These are phyloP conservation scores for Enteromius afrohamiltoni DNA, from an alignment of 2,797 vertebrate genomes.

Conservation along the genomic window DNA sequence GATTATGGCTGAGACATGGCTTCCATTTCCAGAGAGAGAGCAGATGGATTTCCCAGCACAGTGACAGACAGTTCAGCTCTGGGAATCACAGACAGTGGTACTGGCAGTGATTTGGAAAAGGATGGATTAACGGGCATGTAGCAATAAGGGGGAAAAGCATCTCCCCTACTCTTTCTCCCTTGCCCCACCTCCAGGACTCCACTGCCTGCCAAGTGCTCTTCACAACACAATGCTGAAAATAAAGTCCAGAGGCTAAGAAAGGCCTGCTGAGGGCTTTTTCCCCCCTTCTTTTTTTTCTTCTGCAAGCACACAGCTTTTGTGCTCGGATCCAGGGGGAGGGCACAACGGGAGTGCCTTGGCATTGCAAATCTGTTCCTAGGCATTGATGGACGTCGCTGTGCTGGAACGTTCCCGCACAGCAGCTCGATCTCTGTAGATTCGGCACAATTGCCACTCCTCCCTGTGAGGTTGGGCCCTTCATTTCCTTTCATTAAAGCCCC, in stretches of 20 bases:
- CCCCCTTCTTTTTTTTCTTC: constrained; percentile 11
- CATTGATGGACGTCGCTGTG: constrained; percentile 59
- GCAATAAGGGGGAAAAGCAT: constrained; percentile 48
- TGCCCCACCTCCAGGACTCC: constrained; percentile 62
- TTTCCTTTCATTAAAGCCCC: constrained; percentile 61
- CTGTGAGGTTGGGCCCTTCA: constrained; percentile 47
- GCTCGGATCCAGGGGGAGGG: constrained; percentile 60
- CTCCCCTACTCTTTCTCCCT: constrained; percentile 54
- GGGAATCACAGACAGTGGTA: constrained; percentile 62
- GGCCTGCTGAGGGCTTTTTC: constrained; percentile 60
- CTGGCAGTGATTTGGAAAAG: constrained; percentile 61
- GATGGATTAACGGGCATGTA: constrained; percentile 49
- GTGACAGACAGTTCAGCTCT: constrained; percentile 67
- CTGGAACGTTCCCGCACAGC: constrained; percentile 44
- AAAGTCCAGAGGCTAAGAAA: constrained; percentile 61
- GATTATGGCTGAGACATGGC: constrained; percentile 18
- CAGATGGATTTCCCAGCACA: constrained; percentile 71
- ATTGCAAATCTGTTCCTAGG: constrained; percentile 69
- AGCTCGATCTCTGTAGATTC: constrained; percentile 34
- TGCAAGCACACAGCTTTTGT: constrained; percentile 54
- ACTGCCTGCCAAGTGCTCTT: constrained; percentile 63
- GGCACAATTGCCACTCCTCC: constrained; percentile 33
- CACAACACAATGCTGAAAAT: constrained; percentile 64
- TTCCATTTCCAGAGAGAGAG: constrained; percentile 38
- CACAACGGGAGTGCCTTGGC: constrained; percentile 72